Evolutionary conservation across 2,113 vertebrate species (phyloP).

Genomic region (Scartelaos histophorus): DNA sequence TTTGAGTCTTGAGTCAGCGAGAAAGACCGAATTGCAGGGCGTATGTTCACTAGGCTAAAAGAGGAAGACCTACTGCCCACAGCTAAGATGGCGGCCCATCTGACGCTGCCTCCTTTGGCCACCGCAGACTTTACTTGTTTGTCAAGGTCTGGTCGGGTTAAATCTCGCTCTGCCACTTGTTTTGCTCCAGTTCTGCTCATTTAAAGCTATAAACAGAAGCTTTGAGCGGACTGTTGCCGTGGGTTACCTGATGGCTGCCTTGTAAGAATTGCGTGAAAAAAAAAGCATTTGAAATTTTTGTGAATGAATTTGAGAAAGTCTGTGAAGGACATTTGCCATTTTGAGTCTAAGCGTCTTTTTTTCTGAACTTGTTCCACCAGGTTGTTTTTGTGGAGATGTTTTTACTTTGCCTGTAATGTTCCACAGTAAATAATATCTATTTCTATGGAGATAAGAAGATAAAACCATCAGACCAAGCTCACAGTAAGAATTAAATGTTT

Average conservation of each 20-base stretch:
- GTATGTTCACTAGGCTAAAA: neutral
- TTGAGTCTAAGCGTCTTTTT: no score
- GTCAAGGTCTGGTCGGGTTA: no score
- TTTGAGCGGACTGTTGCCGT: no score
- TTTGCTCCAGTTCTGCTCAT: neutral
- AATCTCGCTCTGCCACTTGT: neutral
- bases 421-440: no score
- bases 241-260: neutral
- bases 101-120: neutral
- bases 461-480: no score
- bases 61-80: neutral
- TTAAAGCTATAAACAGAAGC: no score
- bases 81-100: neutral
- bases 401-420: no score
- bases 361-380: no score
- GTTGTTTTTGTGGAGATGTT: no score
- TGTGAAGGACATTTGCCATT: no score
- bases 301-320: neutral
- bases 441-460: no score
- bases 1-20: conserved; percentile 1
- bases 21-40: neutral
- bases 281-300: neutral
- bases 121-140: neutral
- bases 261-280: neutral
- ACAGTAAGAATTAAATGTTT: no score